These are phyloP conservation scores for Sarcoramphus papa DNA, from an alignment of 2,797 vertebrate species.

Conservation along the genomic window DNA sequence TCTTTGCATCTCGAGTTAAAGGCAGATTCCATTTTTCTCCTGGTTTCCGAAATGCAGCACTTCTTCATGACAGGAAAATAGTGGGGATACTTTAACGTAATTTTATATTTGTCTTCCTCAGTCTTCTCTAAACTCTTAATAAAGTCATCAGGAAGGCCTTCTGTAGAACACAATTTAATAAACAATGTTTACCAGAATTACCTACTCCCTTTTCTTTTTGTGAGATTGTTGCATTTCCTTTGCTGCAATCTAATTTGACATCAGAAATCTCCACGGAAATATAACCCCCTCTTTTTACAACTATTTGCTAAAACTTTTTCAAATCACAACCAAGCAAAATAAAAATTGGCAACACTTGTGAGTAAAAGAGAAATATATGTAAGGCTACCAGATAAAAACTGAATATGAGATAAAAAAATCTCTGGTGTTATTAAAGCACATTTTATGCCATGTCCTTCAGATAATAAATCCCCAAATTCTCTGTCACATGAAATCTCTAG, in stretches of 20 bases:
- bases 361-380: not conserved
- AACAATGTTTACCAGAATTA: not conserved
- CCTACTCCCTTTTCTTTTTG: not conserved
- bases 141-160: conserved; percentile 86
- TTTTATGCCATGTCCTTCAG: not conserved
- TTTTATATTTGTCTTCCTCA: conserved; percentile 76
- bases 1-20: conserved; percentile 94
- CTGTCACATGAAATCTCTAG: not conserved
- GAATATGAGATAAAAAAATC: not conserved
- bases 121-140: conserved; percentile 83
- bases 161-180: conserved; percentile 67
- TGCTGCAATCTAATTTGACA: not conserved
- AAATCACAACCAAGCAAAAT: not conserved
- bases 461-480: not conserved
- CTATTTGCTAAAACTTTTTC: not conserved
- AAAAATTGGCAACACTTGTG: not conserved
- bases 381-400: not conserved
- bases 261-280: not conserved
- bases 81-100: conserved; percentile 92
- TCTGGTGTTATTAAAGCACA: not conserved
- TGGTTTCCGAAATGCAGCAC: conserved; percentile 87
- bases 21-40: conserved; percentile 88
- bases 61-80: conserved; percentile 95
- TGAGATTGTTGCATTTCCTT: not conserved
- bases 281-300: not conserved